phyloP scores from a whole-genome alignment of 2,888 invertebrate genomes.

The Dichetophora obliterata region DNA sequence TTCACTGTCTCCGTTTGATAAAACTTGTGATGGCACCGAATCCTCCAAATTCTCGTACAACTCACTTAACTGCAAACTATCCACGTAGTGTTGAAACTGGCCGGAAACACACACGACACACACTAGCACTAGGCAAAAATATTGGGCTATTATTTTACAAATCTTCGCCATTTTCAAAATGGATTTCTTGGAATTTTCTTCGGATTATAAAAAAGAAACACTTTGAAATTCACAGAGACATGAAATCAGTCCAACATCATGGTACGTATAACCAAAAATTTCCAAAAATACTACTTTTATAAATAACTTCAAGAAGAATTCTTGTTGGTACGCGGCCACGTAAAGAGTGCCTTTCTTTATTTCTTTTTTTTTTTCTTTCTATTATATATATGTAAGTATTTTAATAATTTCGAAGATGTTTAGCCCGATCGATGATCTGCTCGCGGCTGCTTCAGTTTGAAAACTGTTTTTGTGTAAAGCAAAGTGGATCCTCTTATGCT shows the following conservation, averaged over 20 bases:
- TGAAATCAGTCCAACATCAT: conserved; percentile 41
- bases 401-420: conserved; percentile 34
- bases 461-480: conserved; percentile 56
- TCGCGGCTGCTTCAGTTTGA: conserved; percentile 56
- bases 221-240: conserved; percentile 30
- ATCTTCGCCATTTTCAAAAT: conserved; percentile 41
- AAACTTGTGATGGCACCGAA: conserved; percentile 53
- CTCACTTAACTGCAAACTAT: conserved; percentile 59
- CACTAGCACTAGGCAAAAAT: conserved; percentile 55
- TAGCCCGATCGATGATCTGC: conserved; percentile 49
- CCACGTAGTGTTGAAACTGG: conserved; percentile 61
- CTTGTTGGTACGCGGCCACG: conserved; percentile 39
- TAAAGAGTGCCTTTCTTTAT: background rate
- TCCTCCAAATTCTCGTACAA: conserved; percentile 58
- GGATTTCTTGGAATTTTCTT: conserved; percentile 29
- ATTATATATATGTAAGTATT: background rate
- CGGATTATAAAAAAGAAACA: conserved; percentile 20
- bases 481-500: conserved; percentile 61
- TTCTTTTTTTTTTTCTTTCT: conserved; percentile 34
- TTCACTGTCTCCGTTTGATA: conserved; percentile 66
- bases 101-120: conserved; percentile 50
- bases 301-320: conserved; percentile 57
- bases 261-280: conserved; percentile 30
- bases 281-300: conserved; percentile 64
- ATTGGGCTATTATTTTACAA: conserved; percentile 51